Percentiles rank a stretch among this genome's conserved stretches.
These are phyloP conservation scores for Aplocera efformata DNA, from an alignment of 2,888 invertebrate species.

Conservation along the genomic window DNA sequence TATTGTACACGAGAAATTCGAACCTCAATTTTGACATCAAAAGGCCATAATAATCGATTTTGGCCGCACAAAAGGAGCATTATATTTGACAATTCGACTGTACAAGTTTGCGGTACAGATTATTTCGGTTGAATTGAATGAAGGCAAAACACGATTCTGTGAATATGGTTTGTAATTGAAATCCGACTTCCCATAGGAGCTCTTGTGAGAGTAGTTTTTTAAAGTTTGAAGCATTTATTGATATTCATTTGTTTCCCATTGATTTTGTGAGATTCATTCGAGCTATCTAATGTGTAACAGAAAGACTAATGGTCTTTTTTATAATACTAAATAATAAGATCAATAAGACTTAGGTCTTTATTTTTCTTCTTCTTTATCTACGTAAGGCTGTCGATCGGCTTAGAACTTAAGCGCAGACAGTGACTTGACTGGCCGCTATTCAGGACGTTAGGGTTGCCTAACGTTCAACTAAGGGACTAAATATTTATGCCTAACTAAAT, in stretches of 20 bases:
- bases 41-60: slow-evolving; percentile 80
- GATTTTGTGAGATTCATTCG: neutral
- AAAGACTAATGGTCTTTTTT: too few relatives aligned
- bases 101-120: slow-evolving; percentile 78
- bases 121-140: slow-evolving; percentile 79
- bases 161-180: slow-evolving; percentile 75
- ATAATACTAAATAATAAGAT: too few relatives aligned
- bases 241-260: slow-evolving; percentile 19
- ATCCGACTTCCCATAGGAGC: slow-evolving; percentile 59
- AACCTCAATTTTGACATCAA: slow-evolving; percentile 80
- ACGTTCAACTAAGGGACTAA: too few relatives aligned
- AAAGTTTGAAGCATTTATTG: slow-evolving; percentile 10
- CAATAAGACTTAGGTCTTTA: too few relatives aligned
- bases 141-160: slow-evolving; percentile 76
- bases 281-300: too few relatives aligned
- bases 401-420: too few relatives aligned
- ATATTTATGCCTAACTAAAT: too few relatives aligned
- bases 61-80: slow-evolving; percentile 69
- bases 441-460: too few relatives aligned
- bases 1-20: slow-evolving; percentile 75
- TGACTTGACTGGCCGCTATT: too few relatives aligned
- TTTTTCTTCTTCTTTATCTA: too few relatives aligned
- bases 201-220: slow-evolving; percentile 47
- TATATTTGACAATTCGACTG: slow-evolving; percentile 79
- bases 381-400: too few relatives aligned